Evolutionary conservation across 2,888 invertebrate species (phyloP).

Genomic region (Sarcophaga subvicina): DNA sequence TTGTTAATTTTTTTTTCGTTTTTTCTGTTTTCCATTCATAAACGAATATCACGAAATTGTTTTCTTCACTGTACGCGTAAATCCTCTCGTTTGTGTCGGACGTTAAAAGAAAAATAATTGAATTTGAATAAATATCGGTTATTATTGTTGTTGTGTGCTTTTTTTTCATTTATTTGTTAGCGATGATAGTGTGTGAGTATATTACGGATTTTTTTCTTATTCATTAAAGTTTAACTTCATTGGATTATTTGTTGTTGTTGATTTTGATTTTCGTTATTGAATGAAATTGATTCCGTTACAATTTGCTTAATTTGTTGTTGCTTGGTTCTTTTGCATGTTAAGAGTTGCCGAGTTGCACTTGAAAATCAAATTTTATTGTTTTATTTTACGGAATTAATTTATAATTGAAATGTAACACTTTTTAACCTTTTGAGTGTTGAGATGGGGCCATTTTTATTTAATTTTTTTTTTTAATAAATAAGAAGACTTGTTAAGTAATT

Average conservation of each 20-base stretch:
- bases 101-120: conserved; percentile 1
- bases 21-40: not conserved
- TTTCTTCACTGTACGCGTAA: conserved; percentile 9
- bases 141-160: not conserved
- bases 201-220: conserved; percentile 7
- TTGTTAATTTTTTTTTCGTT: not conserved
- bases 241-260: not conserved
- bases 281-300: conserved; percentile 46
- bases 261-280: conserved; percentile 20
- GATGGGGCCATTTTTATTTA: too few species aligned
- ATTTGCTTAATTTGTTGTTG: conserved; percentile 40
- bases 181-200: conserved; percentile 30
- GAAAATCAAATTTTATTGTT: not conserved
- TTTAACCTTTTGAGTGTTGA: too few species aligned
- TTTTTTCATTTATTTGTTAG: not conserved
- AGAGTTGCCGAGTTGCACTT: not conserved
- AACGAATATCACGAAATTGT: conserved; percentile 15
- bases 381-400: not conserved
- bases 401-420: too few species aligned
- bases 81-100: conserved; percentile 6
- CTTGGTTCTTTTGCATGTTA: conserved; percentile 9
- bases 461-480: too few species aligned
- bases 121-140: not conserved
- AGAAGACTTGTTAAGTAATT: too few species aligned
- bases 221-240: conserved; percentile 28